Evolutionary conservation across 1,140 invertebrate genomes (phyloP).

Genomic region (Paralvinella palmiformis): DNA sequence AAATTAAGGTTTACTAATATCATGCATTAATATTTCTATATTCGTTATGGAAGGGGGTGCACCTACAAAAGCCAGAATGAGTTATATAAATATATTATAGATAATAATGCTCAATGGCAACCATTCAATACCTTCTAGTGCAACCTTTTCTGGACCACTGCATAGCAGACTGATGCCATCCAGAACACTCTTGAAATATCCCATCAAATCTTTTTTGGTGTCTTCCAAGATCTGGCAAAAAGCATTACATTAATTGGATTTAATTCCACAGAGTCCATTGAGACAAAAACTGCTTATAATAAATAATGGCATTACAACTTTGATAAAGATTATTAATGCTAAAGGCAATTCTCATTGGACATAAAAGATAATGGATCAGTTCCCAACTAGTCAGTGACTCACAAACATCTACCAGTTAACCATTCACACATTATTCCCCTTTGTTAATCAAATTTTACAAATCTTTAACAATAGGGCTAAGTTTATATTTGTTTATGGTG

Average conservation of each 20-base stretch:
- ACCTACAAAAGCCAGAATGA: neutral
- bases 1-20: neutral
- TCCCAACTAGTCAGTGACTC: neutral
- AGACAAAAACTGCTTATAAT: too few relatives aligned
- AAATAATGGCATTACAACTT: too few relatives aligned
- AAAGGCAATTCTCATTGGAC: too few relatives aligned
- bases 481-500: too few relatives aligned
- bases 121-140: neutral
- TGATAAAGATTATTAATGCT: too few relatives aligned
- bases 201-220: neutral
- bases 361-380: neutral
- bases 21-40: neutral
- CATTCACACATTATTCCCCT: too few relatives aligned
- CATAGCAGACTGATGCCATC: neutral
- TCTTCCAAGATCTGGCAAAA: conserved; percentile 3
- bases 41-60: neutral
- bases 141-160: neutral
- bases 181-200: neutral
- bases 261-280: neutral
- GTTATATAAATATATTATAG: neutral
- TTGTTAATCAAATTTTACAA: too few relatives aligned
- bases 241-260: neutral
- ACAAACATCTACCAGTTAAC: neutral
- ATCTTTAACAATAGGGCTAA: too few relatives aligned
- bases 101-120: too few relatives aligned